A percentile compares a stretch with the other conserved stretches of the same genome.
These are phyloP conservation scores for Lissonota sp. DNA, from an alignment of 2,888 invertebrate species.

Conservation along the genomic window DNA sequence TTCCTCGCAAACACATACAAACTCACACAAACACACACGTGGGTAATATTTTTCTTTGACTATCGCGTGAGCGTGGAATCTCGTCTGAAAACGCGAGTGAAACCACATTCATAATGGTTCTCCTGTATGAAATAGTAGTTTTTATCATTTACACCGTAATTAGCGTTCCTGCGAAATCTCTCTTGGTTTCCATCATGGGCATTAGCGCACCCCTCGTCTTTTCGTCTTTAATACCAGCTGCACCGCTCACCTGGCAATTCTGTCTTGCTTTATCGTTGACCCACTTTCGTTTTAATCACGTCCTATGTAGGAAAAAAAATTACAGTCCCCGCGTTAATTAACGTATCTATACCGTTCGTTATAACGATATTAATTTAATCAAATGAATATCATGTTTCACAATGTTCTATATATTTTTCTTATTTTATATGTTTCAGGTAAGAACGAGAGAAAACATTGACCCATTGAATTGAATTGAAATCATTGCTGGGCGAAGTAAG, in stretches of 20 bases:
- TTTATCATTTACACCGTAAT: constrained; percentile 75
- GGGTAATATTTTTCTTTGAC: constrained; percentile 63
- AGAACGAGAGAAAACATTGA: constrained; percentile 29
- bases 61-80: constrained; percentile 67
- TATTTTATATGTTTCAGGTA: constrained; percentile 62
- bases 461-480: not conserved
- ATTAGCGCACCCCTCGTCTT: constrained; percentile 41
- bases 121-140: constrained; percentile 59
- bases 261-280: constrained; percentile 52
- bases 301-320: too few relatives aligned
- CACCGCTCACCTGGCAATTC: not conserved
- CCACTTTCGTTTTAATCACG: constrained; percentile 30
- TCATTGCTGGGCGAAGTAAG: not conserved
- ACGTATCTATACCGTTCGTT: not conserved
- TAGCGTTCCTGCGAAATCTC: constrained; percentile 68
- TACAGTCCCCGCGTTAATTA: too few relatives aligned
- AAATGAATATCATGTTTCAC: not conserved
- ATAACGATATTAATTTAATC: constrained; percentile 18
- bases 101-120: constrained; percentile 42
- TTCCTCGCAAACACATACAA: not conserved
- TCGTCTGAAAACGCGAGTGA: constrained; percentile 36
- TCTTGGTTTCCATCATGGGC: constrained; percentile 69
- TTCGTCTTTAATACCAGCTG: constrained; percentile 34
- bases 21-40: constrained; percentile 37
- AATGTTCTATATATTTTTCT: constrained; percentile 2